Evolutionary conservation across 2,113 vertebrate species (phyloP), one percentile per base, ranked within the genome.

Genomic region (Pygathrix nemaeus): DNA sequence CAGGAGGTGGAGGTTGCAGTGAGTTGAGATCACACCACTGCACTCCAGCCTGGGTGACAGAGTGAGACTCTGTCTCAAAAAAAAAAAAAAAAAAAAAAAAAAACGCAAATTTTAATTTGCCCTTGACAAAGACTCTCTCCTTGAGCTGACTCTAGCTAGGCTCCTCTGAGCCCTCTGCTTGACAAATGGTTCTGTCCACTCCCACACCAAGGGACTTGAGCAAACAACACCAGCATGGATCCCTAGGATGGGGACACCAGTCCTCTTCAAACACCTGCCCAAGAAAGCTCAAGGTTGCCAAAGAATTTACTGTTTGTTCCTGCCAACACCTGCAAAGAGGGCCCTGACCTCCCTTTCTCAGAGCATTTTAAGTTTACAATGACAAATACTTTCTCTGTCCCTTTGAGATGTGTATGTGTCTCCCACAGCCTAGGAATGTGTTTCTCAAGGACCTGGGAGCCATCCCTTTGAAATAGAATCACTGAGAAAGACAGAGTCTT

Each of bases 211-310:
- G 50, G 72, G 66, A 27, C 40, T 2, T 40, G 38, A 48, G 30
- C 57, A 23, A 52, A 96, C n/a, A 35, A 93, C n/a, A 35, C 21
- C 2, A 38, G 50, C 6, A 1, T 2, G 12, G 68, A 30, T 25
- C 35, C 13, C 27, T 2, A 40, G 18, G 40, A 32, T 16, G 52
- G 78, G 25, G 52, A 64, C 38, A 30, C 32, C 16, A 7, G 85
- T 12, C 12, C 6, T 61, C 27, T 32, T 21, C 61, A 8, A 59
- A 61, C 0, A 2, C 40, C n/a, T 52, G 57, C 35, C n/a, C 0
- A 3, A 40, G 83, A 43, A 23, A 66, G 23, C 45, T 12, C 64
- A 20, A 21, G 11, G 90, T 35, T 20, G 45, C 20, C 8, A 7
- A 40, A 40, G 21, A 50, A 86, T 20, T 17, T 32, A 8, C 43